Percentiles rank a stretch among this genome's conserved stretches.
phyloP scores from a whole-genome alignment of 92 coral and sea anemone genomes.

The Phymanthus crucifer region DNA sequence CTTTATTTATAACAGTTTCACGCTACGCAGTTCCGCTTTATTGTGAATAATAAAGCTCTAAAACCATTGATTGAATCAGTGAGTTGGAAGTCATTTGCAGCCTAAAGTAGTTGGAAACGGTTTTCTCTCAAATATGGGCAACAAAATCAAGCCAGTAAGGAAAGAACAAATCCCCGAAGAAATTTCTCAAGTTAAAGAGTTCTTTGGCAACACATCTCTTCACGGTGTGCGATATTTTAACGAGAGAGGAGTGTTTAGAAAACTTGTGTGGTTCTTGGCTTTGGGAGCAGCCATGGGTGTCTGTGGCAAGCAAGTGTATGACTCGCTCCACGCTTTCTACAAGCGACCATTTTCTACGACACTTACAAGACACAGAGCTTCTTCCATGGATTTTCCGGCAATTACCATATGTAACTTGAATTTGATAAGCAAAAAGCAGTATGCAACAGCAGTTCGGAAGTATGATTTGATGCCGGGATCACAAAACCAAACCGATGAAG shows the following conservation, averaged over 20 bases:
- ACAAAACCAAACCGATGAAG: constrained; percentile 4
- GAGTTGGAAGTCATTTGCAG: no score
- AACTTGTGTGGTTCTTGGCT: constrained; percentile 25
- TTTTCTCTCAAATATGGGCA: no score
- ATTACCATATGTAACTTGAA: constrained; percentile 43
- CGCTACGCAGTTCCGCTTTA: no score
- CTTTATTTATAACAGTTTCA: no score
- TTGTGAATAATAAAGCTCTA: no score
- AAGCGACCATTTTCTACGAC: constrained; percentile 38
- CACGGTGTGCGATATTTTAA: constrained; percentile 47
- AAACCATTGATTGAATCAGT: no score
- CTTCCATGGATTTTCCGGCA: constrained; percentile 35
- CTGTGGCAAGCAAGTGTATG: constrained; percentile 22
- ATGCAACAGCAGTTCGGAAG: neutral
- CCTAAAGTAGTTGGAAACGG: no score
- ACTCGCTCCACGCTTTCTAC: neutral
- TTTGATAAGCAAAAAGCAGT: constrained; percentile 30
- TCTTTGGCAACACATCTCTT: constrained; percentile 35
- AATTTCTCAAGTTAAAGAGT: constrained; percentile 6
- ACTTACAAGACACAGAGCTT: constrained; percentile 19
- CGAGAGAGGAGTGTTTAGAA: constrained; percentile 15
- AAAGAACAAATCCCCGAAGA: neutral
- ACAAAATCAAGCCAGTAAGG: neutral
- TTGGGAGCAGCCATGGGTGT: constrained; percentile 17
- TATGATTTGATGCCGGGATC: neutral